Evolutionary conservation across 2,888 invertebrate genomes (phyloP), one percentile per base, ranked within the genome.

Genomic region (Apoderus coryli): DNA sequence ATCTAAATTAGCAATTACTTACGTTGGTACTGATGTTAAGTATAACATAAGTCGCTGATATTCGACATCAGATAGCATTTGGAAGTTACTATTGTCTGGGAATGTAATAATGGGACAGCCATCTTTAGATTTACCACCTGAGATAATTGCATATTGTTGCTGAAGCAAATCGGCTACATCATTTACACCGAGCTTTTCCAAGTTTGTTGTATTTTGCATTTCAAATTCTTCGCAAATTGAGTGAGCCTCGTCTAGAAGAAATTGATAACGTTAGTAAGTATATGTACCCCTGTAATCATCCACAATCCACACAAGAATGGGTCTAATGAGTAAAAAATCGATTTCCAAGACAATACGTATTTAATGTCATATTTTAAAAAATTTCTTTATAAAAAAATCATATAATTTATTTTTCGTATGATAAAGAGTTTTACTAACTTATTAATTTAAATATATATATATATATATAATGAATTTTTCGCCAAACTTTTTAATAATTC

Each of bases 1-100:
- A 19, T 19, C n/a, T 7, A 19, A 19, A n/a, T 19, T 19, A n/a
- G n/a, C n/a, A 29, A 10, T 15, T 44, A 72, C 88, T 80, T 64
- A 93, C 92, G 89, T 81, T 60, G 92, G 90, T 53, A 95, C 86
- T 52, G 89, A 88, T 37, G 90, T 85, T 57, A 95, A 76, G 69
- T 95, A 95, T 52, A 85, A 72, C 61, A 93, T 76, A 49, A 95
- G 69, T 53, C 85, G 77, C 53, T 81, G 77, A 63, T 93, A 95
- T 56, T 93, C 89, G 36, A 77, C 69, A 46, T 89, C 86, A 32
- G 72, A 70, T 42, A 93, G 63, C 41, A 75, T 65, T 52, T 84
- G 77, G 56, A 86, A 85, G 62, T 84, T 82, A 52, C 81, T 81
- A 59, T 82, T 72, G 63, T 95, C 95, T 22, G 93, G 92, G 63